Conservation (phyloP, 1,140 invertebrate species). For the Heterodera schachtii region DNA sequence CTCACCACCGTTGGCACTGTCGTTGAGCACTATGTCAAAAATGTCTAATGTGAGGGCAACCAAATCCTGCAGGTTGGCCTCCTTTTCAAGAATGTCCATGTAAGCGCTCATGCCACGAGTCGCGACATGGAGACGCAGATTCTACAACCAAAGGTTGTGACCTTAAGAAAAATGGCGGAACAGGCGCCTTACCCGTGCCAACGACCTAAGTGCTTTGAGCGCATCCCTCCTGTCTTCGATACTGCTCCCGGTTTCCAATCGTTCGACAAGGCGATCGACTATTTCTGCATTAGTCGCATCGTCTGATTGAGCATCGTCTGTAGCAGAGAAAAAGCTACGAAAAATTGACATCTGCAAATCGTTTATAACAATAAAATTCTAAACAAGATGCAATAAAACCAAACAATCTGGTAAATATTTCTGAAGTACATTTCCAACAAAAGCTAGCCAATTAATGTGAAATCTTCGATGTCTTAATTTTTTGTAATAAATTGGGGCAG, state of each 20-base stretch:
- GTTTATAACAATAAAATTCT: too few species aligned
- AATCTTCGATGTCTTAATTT: too few species aligned
- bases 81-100: conserved; percentile 73
- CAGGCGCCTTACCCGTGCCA: conserved; percentile 74
- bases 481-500: not conserved
- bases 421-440: too few species aligned
- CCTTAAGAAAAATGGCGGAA: not conserved
- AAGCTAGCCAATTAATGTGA: too few species aligned
- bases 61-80: conserved; percentile 85
- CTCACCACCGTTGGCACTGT: conserved; percentile 62
- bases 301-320: conserved; percentile 34
- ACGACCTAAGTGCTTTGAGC: conserved; percentile 86
- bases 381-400: too few species aligned
- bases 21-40: conserved; percentile 84
- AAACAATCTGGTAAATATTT: too few species aligned
- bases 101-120: conserved; percentile 89
- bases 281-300: conserved; percentile 49
- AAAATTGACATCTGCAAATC: conserved; percentile 54
- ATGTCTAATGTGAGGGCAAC: conserved; percentile 87
- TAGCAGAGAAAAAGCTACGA: conserved; percentile 58
- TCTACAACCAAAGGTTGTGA: conserved; percentile 67
- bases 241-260: conserved; percentile 86
- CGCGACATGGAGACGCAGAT: conserved; percentile 90
- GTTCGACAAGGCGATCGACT: conserved; percentile 86
- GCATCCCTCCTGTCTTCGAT: conserved; percentile 93